Conservation (phyloP, 2,888 invertebrate species). For the Temnothorax unifasciatus region DNA sequence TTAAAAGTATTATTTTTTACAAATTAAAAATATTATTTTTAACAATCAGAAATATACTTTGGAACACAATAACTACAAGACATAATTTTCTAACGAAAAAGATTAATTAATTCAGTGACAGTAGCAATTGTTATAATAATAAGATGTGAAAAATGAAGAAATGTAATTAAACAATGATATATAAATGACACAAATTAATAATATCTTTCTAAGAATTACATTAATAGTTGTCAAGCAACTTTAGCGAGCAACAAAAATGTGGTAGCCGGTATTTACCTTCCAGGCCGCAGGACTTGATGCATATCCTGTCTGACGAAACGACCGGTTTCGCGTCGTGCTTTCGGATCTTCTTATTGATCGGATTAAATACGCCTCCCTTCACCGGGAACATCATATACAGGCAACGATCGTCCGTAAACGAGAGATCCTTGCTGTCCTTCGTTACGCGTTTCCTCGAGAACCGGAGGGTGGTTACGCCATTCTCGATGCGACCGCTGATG, state of each 20-base stretch:
- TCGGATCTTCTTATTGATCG: constrained; percentile 94
- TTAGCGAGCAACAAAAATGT: constrained; percentile 16
- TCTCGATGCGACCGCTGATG: constrained; percentile 90
- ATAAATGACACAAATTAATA: neutral
- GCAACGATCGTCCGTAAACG: constrained; percentile 94
- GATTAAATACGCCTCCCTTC: constrained; percentile 93
- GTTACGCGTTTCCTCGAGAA: constrained; percentile 93
- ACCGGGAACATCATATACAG: constrained; percentile 95
- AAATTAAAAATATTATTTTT: neutral
- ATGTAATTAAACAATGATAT: neutral
- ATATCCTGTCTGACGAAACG: constrained; percentile 92
- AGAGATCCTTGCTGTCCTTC: constrained; percentile 92
- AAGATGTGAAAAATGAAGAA: neutral
- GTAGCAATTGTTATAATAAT: constrained; percentile 6
- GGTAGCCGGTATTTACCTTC: constrained; percentile 87
- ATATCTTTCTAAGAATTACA: neutral
- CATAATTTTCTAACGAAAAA: neutral
- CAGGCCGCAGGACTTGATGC: constrained; percentile 92
- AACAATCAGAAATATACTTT: neutral
- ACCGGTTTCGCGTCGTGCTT: constrained; percentile 92
- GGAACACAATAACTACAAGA: neutral
- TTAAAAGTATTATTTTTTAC: too few relatives aligned
- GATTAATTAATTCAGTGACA: neutral
- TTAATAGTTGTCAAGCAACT: neutral
- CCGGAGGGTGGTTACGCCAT: constrained; percentile 92